Base-by-base conservation (phyloP, 1,140 invertebrate species). In the Caenorhabditis briggsae region DNA sequence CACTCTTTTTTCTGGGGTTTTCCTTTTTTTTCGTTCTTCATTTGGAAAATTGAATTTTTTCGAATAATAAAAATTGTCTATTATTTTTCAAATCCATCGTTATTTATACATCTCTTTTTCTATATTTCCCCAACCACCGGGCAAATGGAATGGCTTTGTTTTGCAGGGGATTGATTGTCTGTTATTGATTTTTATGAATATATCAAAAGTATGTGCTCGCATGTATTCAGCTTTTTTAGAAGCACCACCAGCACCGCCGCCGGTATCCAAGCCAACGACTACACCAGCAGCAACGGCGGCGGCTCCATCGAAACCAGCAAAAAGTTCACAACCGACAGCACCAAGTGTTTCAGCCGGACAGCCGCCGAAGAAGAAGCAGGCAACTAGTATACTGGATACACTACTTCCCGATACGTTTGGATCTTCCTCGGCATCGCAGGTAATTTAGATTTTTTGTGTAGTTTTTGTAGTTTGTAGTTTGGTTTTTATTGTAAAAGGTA, bases 331-430 rank as follows among this genome's bases (percentile, higher is more conserved):
- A 3, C n/a, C 70, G 14, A 50, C 9, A 50, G 3, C n/a, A 53
- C 7, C 46, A 50, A 23, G 41, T 25, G 8, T 46, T 46, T 12
- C 70, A 23, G 11, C 46, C 9, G 12, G 33, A 25, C 8, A n/a
- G 50, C 12, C 70, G n/a, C n/a, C 70, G n/a, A 78, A 78, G 23
- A 50, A 9, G 25, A 33, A 65, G n/a, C 48, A 48, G 9, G 46
- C 46, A 23, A 6, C 7, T 11, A 78, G 70, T 50, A 78, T 78
- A 12, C 23, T 78, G 43, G 70, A 78, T 78, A 53, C 70, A 14
- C 20, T 78, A 50, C 70, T 78, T 50, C 70, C 70, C 9, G 70
- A 78, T 11, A 78, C 70, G 14, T 78, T 78, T 50, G 70, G 70
- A 78, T 61, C 59, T 8, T 61, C 59, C 11, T 53, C 43, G 5